phyloP scores from a whole-genome alignment of 2,797 vertebrate genomes.

The Ammospiza maritima region DNA sequence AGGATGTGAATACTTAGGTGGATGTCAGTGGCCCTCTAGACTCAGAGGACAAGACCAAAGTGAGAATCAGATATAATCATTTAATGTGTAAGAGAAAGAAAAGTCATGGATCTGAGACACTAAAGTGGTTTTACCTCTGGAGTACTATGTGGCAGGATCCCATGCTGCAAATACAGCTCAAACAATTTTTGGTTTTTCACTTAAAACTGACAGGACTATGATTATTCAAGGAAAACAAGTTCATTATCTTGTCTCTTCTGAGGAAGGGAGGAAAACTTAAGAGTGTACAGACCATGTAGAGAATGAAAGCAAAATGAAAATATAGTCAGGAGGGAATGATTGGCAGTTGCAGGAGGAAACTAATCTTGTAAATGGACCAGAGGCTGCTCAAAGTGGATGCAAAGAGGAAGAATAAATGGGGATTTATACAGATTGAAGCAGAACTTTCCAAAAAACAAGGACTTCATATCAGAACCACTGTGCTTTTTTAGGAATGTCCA shows the following conservation, averaged over 20 bases:
- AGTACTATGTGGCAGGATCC: not conserved
- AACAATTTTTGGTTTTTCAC: not conserved
- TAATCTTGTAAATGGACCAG: constrained; percentile 42
- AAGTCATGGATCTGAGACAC: not conserved
- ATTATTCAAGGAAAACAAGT: constrained; percentile 18
- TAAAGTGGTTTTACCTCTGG: not conserved
- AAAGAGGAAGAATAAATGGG: not conserved
- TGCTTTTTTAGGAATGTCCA: constrained; percentile 8
- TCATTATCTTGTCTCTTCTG: constrained; percentile 29
- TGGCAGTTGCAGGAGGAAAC: not conserved
- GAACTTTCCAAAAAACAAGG: not conserved
- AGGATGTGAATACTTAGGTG: not conserved
- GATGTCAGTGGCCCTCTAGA: not conserved
- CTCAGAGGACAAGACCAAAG: not conserved
- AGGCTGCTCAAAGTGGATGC: not conserved
- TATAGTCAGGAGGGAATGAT: not conserved
- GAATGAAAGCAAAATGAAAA: constrained; percentile 23
- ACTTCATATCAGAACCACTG: not conserved
- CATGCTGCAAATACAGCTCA: not conserved
- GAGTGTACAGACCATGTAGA: not conserved
- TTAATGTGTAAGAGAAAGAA: not conserved
- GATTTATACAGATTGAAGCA: not conserved
- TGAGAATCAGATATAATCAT: not conserved
- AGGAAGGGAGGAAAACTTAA: not conserved
- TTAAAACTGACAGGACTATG: not conserved